These are phyloP conservation scores for Menura novaehollandiae DNA, from an alignment of 2,113 vertebrate species.

Conservation along the genomic window DNA sequence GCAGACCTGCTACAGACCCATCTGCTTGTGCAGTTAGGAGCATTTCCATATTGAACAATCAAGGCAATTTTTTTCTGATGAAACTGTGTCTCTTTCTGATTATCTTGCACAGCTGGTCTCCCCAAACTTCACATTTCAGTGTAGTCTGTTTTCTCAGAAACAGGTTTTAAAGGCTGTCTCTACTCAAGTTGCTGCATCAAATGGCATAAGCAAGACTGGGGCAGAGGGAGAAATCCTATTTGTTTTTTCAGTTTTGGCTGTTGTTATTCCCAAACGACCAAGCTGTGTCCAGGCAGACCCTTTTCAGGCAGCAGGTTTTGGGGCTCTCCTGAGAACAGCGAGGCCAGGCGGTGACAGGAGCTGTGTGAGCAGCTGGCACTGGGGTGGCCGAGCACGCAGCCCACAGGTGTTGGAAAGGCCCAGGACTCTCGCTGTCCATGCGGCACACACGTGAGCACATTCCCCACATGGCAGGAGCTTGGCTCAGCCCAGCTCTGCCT, in stretches of 20 bases:
- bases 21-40: not conserved
- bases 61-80: not conserved
- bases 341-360: not conserved
- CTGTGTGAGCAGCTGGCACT: not conserved
- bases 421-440: not conserved
- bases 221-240: fast-evolving
- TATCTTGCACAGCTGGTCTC: not conserved
- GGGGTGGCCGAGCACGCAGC: not conserved
- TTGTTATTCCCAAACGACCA: not conserved
- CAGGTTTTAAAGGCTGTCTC: not conserved
- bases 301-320: not conserved
- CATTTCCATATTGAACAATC: not conserved
- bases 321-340: not conserved
- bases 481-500: not conserved
- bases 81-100: not conserved
- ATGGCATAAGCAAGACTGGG: not conserved
- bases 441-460: not conserved
- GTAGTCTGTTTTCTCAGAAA: not conserved
- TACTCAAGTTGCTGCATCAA: fast-evolving
- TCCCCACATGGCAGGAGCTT: not conserved
- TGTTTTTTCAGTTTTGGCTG: not conserved
- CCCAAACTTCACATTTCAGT: not conserved
- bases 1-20: not conserved
- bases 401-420: fast-evolving
- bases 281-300: not conserved